A percentile compares a stretch with the other conserved stretches of the same genome.
These are phyloP conservation scores for Dilophus febrilis DNA, from an alignment of 2,888 invertebrate genomes.

Conservation along the genomic window DNA sequence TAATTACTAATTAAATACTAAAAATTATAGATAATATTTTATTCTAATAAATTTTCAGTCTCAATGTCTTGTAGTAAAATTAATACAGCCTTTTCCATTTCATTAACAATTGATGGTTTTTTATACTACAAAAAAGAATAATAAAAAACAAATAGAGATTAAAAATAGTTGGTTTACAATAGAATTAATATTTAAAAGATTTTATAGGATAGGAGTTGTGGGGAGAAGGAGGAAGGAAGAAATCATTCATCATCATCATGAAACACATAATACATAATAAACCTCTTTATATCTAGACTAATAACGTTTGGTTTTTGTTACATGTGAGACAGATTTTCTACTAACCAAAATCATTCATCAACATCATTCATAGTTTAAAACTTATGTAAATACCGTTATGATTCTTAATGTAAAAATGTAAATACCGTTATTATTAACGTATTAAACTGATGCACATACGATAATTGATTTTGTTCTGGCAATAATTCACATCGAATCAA, in stretches of 20 bases:
- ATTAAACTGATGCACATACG: conserved; percentile 52
- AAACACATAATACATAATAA: conserved; percentile 4
- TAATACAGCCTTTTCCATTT: conserved; percentile 46
- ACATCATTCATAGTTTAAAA: no score
- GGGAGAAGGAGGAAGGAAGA: no score
- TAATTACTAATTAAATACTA: no score
- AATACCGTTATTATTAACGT: conserved; percentile 61
- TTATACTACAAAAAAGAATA: conserved; percentile 43
- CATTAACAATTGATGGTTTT: conserved; percentile 50
- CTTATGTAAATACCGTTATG: no score
- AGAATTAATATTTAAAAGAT: no score
- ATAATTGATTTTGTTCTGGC: conserved; percentile 45
- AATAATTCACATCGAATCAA: conserved; percentile 43
- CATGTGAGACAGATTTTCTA: no score
- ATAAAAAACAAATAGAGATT: conserved; percentile 6
- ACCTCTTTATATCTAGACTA: conserved; percentile 1
- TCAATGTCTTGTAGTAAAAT: conserved; percentile 24
- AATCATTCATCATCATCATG: no score
- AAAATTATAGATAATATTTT: no score
- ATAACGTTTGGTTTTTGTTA: no score
- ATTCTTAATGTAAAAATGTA: no score
- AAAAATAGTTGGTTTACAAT: no score
- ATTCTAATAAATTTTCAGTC: conserved; percentile 17
- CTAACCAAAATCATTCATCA: conserved; percentile 4
- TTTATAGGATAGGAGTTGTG: no score